phyloP scores from a whole-genome alignment of 2,113 vertebrate genomes.

The Pleuronectes platessa region DNA sequence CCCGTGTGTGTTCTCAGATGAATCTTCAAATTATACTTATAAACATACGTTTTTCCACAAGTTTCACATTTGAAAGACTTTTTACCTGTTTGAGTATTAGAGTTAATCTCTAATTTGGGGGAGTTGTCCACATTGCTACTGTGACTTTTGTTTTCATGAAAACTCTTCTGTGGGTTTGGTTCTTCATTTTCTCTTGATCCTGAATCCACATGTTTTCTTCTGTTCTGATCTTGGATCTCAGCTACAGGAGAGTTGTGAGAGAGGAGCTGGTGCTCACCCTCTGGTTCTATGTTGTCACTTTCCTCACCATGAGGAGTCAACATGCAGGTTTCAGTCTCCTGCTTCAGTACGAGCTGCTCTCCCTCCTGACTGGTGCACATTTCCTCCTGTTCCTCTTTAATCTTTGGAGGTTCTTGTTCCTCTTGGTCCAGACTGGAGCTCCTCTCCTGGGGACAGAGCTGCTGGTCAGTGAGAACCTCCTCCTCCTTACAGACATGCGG shows the following conservation, averaged over 20 bases:
- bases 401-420: background rate
- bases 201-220: background rate
- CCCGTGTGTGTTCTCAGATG: too few species aligned
- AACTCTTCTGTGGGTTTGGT: too few species aligned
- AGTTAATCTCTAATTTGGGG: too few species aligned
- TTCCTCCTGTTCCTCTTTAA: background rate
- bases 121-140: too few species aligned
- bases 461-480: background rate
- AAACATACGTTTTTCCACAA: too few species aligned
- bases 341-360: background rate
- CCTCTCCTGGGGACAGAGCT: background rate
- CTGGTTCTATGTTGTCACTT: background rate
- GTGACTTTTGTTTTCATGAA: too few species aligned
- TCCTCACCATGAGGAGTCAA: background rate
- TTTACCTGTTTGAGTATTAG: too few species aligned
- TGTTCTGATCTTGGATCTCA: background rate
- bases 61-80: too few species aligned
- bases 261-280: slow-evolving; percentile 1
- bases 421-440: background rate
- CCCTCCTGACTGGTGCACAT: background rate
- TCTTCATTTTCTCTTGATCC: background rate
- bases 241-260: background rate
- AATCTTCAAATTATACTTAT: too few species aligned
- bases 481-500: too few species aligned
- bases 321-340: background rate